Evolutionary conservation across 1,140 invertebrate species (phyloP), one percentile per base, ranked within the genome.

Genomic region (Dreissena rostriformis): DNA sequence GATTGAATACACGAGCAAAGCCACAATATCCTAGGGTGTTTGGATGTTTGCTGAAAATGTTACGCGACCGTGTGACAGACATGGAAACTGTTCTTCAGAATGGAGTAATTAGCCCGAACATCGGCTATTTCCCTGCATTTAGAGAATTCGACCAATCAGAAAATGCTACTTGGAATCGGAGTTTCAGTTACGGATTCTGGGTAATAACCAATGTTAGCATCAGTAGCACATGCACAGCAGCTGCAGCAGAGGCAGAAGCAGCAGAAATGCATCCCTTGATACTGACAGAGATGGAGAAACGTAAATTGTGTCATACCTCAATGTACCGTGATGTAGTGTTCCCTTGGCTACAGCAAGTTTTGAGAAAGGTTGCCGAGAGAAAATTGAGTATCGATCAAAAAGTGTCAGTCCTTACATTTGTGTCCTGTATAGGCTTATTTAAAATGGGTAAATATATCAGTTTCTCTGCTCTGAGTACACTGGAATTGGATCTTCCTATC

Each of bases 371-470:
- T 15, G 14, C 39, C 8, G 15, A 39, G 39, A 53, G 55, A 49
- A 73, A 73, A 24, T 24, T 73, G 17, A 53, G 14, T 53, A 26
- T 53, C 14, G 51, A 53, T 14, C 39, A 73, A 24, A 49, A 53
- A 10, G n/a, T 73, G 14, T 4, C 12, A 15, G 71, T 73, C 14
- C 55, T 73, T 17, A 70, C 26, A 15, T 70, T 70, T 29, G 22
- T 70, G 8, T 8, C 14, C 26, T 70, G 71, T 73, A 26, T 73
- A 22, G 71, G 22, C 6, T 63, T 75, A 14, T 28, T 75, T 17
- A 75, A 63, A 61, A 17, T 29, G 10, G 73, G 55, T 28, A 63
- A 61, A 61, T 73, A 28, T 26, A 22, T 24, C 39, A 28, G 63
- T 12, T 75, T 29, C 73, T 12, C 52, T 14, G 7, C 10, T 14